These are phyloP conservation scores for Loris lydekkerianus DNA, from an alignment of 2,797 vertebrate species.

Conservation along the genomic window DNA sequence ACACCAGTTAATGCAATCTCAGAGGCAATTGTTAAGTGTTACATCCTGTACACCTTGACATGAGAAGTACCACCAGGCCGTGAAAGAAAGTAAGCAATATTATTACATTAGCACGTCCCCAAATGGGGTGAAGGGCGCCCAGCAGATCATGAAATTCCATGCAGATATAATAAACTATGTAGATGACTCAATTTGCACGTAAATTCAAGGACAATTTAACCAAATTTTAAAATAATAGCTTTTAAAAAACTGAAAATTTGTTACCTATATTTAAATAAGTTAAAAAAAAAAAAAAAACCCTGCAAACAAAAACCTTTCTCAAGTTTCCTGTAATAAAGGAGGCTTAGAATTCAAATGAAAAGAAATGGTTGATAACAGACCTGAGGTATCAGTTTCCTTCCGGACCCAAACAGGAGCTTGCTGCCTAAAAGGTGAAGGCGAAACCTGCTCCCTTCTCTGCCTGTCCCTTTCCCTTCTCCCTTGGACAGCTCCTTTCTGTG, in stretches of 20 bases:
- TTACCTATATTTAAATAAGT: not conserved
- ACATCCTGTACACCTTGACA: not conserved
- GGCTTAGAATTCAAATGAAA: conserved; percentile 10
- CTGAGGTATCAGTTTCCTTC: not conserved
- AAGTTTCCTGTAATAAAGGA: not conserved
- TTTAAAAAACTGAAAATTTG: not conserved
- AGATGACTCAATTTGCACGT: not conserved
- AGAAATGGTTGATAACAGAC: conserved; percentile 48
- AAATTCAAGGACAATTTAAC: not conserved
- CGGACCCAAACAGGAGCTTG: not conserved
- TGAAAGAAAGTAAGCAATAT: too few species aligned
- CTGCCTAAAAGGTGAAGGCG: not conserved
- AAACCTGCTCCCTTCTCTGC: conserved; percentile 35
- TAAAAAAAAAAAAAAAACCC: not conserved
- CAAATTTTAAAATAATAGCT: not conserved
- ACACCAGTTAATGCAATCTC: conserved; percentile 14
- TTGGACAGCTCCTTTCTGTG: not conserved
- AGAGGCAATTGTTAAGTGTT: not conserved
- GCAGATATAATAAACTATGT: not conserved
- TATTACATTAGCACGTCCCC: not conserved
- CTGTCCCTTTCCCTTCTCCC: not conserved
- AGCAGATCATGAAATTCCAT: not conserved
- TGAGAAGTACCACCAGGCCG: not conserved
- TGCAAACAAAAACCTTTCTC: not conserved
- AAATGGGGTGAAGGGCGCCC: not conserved